Conservation (phyloP, 2,113 vertebrate species). For the Clarias gariepinus region DNA sequence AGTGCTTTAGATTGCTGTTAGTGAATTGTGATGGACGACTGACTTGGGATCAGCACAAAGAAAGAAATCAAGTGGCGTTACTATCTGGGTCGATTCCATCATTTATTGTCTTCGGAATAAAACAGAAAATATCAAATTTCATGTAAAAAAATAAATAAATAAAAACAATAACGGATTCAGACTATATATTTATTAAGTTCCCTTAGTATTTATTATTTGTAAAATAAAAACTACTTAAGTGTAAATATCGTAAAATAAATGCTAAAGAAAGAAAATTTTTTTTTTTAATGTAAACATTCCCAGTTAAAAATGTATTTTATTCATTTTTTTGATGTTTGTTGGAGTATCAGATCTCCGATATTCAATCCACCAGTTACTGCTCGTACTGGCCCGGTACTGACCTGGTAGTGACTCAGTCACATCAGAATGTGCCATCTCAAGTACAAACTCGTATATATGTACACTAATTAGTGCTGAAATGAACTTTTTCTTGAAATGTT, state of each 20-base stretch:
- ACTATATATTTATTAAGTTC: no score
- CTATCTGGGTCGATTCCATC: no score
- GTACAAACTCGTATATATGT: not conserved
- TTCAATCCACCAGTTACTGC: not conserved
- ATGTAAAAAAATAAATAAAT: no score
- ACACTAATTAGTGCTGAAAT: not conserved
- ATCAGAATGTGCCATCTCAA: not conserved
- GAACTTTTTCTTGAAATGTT: not conserved
- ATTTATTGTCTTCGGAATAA: no score
- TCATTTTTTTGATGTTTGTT: not conserved
- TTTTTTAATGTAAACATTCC: not conserved
- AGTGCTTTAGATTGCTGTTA: no score
- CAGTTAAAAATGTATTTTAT: not conserved
- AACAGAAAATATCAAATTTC: no score
- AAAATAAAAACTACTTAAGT: not conserved
- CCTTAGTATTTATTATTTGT: not conserved
- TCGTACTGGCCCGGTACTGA: not conserved
- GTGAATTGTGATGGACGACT: no score
- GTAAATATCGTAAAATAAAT: not conserved
- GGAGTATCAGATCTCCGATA: not conserved
- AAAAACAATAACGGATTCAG: no score
- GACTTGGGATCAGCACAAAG: no score
- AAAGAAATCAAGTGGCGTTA: no score
- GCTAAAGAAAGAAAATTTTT: not conserved
- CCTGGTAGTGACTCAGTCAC: not conserved